Percentiles rank a stretch among this genome's conserved stretches.
These are phyloP conservation scores for Heliconius congener DNA, from an alignment of 1,140 invertebrate genomes.

Conservation along the genomic window DNA sequence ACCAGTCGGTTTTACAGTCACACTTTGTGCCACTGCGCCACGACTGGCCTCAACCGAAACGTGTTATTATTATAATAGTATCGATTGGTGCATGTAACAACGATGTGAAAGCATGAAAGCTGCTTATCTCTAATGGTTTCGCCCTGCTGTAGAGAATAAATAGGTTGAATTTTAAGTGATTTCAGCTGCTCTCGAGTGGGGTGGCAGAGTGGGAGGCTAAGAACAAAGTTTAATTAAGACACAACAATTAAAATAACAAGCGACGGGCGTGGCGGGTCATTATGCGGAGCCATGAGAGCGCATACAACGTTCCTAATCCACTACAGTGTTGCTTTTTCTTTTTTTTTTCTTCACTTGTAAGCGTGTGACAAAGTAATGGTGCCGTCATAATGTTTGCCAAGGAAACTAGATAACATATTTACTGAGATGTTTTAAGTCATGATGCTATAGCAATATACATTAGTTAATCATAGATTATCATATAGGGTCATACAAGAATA, in stretches of 20 bases:
- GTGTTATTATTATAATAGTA: neutral
- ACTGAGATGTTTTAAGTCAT: neutral
- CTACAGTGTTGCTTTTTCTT: slow-evolving; percentile 34
- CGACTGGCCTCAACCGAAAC: too few species aligned
- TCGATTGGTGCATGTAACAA: slow-evolving; percentile 1
- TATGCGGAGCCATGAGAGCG: slow-evolving; percentile 65
- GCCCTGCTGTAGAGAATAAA: slow-evolving; percentile 32
- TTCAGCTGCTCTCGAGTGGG: slow-evolving; percentile 38
- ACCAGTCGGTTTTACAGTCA: too few species aligned
- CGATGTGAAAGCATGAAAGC: neutral
- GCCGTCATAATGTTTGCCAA: slow-evolving; percentile 10
- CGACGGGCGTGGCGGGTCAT: slow-evolving; percentile 57
- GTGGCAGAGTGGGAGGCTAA: slow-evolving; percentile 26
- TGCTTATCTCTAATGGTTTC: slow-evolving; percentile 25
- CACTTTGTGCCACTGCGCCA: too few species aligned
- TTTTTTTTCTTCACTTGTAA: slow-evolving; percentile 20
- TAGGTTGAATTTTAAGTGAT: slow-evolving; percentile 39
- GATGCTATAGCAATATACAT: neutral
- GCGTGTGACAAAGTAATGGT: slow-evolving; percentile 28
- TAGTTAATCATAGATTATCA: too few species aligned
- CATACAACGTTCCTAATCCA: slow-evolving; percentile 54
- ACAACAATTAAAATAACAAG: slow-evolving; percentile 77
- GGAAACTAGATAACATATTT: neutral
- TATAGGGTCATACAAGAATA: neutral
- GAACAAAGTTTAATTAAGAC: slow-evolving; percentile 67